Evolutionary conservation across 2,113 vertebrate genomes (phyloP), one percentile per base, ranked within the genome.

Genomic region (Rana temporaria): DNA sequence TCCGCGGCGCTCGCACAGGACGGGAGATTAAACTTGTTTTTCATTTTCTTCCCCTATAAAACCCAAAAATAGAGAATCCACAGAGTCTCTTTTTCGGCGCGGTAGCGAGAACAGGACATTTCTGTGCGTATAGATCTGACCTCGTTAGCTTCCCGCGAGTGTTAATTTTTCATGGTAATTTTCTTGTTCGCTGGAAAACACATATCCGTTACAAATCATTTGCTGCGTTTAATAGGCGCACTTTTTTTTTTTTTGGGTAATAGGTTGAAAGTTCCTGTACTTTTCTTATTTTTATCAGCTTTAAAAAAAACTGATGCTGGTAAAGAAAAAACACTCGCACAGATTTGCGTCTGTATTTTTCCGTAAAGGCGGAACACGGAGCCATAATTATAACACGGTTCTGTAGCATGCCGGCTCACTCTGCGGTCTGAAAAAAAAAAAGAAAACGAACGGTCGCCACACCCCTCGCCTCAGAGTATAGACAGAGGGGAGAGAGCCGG

Each of bases 81-180:
- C 19, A 34, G 20, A 17, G 32, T 42, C 65, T 67, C 65, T 34
- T 20, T 60, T 48, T 38, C 7, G 34, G 14, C 6, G 19, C 2
- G 26, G 26, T n/a, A 19, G 1, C 65, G n/a, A n/a, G 34, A 11
- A 42, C 65, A 38, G 65, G 15, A 19, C 32, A 34, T 19, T 67
- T 42, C 22, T n/a, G 4, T 60, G 5, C 20, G 20, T 6, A 19
- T 70, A 53, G 5, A 11, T 53, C 42, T 22, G 42, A 30, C 52
- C 38, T 56, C 18, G 9, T 26, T 4, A 24, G 62, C 7, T 78
- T 62, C 24, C 42, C 26, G 42, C 22, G 19, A 15, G 9, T 64
- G 60, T 78, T 65, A 65, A 78, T 78, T 78, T 78, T 78, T 78
- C 42, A 78, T 77, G 74, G 30, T 66, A 55, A 65, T 66, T 55